Base-by-base conservation (phyloP, 2,888 invertebrate genomes). In the Sphaerolaimus hirsutus region DNA sequence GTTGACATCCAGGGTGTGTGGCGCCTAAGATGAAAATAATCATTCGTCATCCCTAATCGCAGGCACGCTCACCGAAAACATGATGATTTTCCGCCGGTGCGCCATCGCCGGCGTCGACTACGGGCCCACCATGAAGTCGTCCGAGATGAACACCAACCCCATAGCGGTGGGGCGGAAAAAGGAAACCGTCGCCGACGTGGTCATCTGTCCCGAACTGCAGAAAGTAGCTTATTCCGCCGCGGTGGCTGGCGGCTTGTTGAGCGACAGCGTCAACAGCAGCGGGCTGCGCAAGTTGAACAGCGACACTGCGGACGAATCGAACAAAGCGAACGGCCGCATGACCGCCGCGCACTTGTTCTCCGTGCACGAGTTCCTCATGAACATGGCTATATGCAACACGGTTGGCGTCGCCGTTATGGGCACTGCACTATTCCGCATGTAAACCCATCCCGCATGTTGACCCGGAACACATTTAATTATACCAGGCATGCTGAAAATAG, bases 301-400 rank as follows among this genome's bases (percentile, higher is more conserved):
- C 17, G 36, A 23, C 35, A 43, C 37, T 19, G 35, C 29, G 24
- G 42, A 2, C 46, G 46, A 35, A 3, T 17, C 36, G 36, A 42
- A 48, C 29, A 51, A 52, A 27, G 48, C 50, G 37, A 48, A 53
- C 2, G 14, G 29, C 7, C 23, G 26, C 32, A 22, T 23, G 7
- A 32, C 45, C 5, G 24, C 29, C 29, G 29, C 40, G 32, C 32
- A 40, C 22, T 12, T 23, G 23, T 10, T 10, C 40, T 14, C 12
- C 40, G 46, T 52, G n/a, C 53, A 55, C 44, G 40, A 40, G 23
- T 91, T 93, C 67, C 76, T 93, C 52, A 65, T 89, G 49, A 75
- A 86, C 24, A 70, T 93, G 65, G 81, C 91, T 19, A 75, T 89
- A 49, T 93, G 93, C 67, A 93, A 93, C 68, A 91, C 91, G 0